These are phyloP conservation scores for Bradypodion ventrale DNA, from an alignment of 2,797 vertebrate genomes.

Conservation along the genomic window DNA sequence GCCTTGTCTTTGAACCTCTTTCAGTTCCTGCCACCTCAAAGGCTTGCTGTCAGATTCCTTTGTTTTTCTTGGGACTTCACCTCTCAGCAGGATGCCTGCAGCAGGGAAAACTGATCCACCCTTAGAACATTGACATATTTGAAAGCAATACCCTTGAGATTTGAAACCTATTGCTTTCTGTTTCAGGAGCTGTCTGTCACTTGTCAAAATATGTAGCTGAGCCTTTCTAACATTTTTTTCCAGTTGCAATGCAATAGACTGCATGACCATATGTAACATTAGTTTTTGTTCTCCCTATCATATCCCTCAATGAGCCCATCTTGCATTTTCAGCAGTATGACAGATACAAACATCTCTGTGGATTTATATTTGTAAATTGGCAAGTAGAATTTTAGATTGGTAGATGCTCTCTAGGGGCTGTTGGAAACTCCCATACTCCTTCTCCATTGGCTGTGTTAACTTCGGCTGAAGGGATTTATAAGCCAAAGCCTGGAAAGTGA, in stretches of 20 bases:
- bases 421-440: background rate
- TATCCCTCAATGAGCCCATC: slow-evolving; percentile 13
- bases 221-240: slow-evolving; percentile 43
- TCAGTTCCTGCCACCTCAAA: slow-evolving; percentile 80
- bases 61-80: slow-evolving; percentile 79
- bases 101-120: slow-evolving; percentile 79
- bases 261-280: background rate
- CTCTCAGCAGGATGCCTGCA: slow-evolving; percentile 74
- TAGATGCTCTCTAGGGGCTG: background rate
- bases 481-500: no score
- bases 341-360: background rate
- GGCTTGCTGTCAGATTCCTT: slow-evolving; percentile 70
- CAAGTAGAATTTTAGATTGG: background rate
- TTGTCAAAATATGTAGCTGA: slow-evolving; percentile 70
- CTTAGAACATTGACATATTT: slow-evolving; percentile 78
- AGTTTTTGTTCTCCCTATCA: slow-evolving; percentile 6
- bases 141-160: slow-evolving; percentile 77
- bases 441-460: no score
- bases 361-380: slow-evolving; percentile 25
- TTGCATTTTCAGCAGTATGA: background rate
- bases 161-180: slow-evolving; percentile 78
- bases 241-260: slow-evolving; percentile 37
- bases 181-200: slow-evolving; percentile 81
- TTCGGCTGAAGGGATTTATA: no score
- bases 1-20: slow-evolving; percentile 82